phyloP scores from a whole-genome alignment of 2,888 invertebrate species.

The Caenorhabditis becei region DNA sequence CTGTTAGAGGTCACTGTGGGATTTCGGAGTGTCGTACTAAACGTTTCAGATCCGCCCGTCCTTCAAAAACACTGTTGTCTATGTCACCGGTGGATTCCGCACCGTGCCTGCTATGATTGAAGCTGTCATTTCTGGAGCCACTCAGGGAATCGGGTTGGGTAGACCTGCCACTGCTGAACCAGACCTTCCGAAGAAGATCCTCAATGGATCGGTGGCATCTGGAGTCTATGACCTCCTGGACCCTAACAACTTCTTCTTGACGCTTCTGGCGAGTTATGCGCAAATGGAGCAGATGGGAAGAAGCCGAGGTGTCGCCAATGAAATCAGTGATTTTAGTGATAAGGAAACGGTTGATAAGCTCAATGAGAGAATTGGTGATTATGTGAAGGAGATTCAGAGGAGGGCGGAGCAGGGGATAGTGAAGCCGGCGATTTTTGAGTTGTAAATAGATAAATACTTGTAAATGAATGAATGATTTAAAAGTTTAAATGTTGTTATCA shows the following conservation, averaged over 20 bases:
- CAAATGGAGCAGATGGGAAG: constrained; percentile 70
- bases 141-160: constrained; percentile 67
- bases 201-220: constrained; percentile 35
- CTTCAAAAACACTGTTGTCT: constrained; percentile 55
- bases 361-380: constrained; percentile 22
- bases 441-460: too few species aligned
- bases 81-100: constrained; percentile 69
- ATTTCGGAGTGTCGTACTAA: too few species aligned
- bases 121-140: constrained; percentile 54
- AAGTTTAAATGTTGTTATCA: too few species aligned
- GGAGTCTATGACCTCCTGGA: constrained; percentile 57
- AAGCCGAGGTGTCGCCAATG: constrained; percentile 15
- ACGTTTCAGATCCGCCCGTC: constrained; percentile 65
- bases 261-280: constrained; percentile 57
- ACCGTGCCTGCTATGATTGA: constrained; percentile 65
- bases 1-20: too few species aligned
- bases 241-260: constrained; percentile 64
- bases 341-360: constrained; percentile 36
- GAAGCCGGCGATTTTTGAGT: constrained; percentile 11
- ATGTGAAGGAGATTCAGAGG: background rate
- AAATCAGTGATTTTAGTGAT: constrained; percentile 64
- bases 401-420: constrained; percentile 2
- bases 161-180: constrained; percentile 70
- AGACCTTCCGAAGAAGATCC: constrained; percentile 68
- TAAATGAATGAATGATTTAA: too few species aligned